Conservation (phyloP, 2,797 vertebrate genomes). For the Sebastes melanostomus region DNA sequence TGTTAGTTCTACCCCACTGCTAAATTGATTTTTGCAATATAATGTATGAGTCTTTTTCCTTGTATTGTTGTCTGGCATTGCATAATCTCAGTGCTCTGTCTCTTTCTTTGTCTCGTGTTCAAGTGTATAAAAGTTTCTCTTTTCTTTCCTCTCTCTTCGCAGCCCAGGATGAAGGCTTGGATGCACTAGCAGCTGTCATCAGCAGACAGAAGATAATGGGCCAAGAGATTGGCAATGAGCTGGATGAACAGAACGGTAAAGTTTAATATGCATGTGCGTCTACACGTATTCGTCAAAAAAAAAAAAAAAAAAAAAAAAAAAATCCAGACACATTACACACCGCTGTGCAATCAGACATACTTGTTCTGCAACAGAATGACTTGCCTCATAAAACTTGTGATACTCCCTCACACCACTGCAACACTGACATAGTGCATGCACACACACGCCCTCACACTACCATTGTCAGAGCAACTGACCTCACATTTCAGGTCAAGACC, state of each 20-base stretch:
- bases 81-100: background rate
- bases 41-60: background rate
- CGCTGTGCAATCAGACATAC: constrained; percentile 49
- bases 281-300: constrained; percentile 15
- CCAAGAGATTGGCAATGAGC: constrained; percentile 94
- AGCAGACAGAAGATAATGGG: constrained; percentile 96
- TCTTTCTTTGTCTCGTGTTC: background rate
- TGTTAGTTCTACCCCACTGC: constrained; percentile 1
- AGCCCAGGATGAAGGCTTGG: constrained; percentile 95
- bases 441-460: background rate
- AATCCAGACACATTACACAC: constrained; percentile 58
- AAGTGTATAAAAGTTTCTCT: background rate
- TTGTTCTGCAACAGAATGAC: constrained; percentile 51
- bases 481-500: constrained; percentile 3
- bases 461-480: constrained; percentile 20
- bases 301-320: background rate
- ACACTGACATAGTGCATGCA: background rate
- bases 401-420: constrained; percentile 35
- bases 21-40: background rate
- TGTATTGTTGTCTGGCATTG: background rate
- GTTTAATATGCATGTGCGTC: constrained; percentile 12
- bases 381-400: constrained; percentile 52
- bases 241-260: constrained; percentile 97
- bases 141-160: constrained; percentile 37
- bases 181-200: constrained; percentile 93